Conservation (phyloP, 2,888 invertebrate genomes). For the Drosophila planitibia region DNA sequence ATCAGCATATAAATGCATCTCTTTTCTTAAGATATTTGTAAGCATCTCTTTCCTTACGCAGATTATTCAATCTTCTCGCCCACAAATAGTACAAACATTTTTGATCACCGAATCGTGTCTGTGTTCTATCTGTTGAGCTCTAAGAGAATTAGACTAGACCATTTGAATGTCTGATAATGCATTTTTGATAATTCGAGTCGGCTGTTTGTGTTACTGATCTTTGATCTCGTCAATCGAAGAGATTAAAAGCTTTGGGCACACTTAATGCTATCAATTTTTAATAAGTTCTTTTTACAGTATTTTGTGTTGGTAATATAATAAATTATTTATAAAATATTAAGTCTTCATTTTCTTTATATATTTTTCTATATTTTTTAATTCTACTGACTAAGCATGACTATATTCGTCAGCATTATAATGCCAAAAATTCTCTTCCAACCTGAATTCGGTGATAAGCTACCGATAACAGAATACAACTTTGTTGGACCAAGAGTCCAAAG, state of each 20-base stretch:
- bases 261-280: background rate
- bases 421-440: background rate
- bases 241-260: background rate
- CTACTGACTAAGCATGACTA: conserved; percentile 7
- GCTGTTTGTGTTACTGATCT: background rate
- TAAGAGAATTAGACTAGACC: background rate
- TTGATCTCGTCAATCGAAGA: background rate
- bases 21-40: no score
- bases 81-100: background rate
- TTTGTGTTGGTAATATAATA: background rate
- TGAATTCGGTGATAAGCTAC: background rate
- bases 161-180: background rate
- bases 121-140: background rate
- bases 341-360: background rate
- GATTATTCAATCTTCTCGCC: background rate
- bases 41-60: background rate
- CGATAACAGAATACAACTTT: background rate
- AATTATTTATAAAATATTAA: background rate
- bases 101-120: background rate
- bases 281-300: background rate
- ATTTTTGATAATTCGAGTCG: background rate
- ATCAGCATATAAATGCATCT: background rate
- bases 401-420: background rate
- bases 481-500: conserved; percentile 11
- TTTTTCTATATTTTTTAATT: background rate